phyloP scores from a whole-genome alignment of 2,797 vertebrate species.

The Bradypus variegatus region DNA sequence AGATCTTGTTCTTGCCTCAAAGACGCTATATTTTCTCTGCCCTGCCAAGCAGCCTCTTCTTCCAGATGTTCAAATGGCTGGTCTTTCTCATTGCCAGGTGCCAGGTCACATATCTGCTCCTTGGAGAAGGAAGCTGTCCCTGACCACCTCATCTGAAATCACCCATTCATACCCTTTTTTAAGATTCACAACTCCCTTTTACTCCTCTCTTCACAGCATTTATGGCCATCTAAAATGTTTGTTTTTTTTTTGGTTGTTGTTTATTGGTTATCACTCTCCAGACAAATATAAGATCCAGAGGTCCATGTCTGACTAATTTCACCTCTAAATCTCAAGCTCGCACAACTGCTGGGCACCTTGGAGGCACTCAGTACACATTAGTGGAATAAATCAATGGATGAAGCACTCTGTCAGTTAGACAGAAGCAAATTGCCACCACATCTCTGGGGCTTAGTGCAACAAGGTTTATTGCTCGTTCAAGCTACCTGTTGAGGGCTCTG shows the following conservation, averaged over 20 bases:
- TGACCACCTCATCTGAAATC: background rate
- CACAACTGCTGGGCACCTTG: background rate
- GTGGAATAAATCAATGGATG: background rate
- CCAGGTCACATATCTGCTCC: background rate
- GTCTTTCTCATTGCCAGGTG: background rate
- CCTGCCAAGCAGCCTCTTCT: background rate
- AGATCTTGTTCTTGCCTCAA: background rate
- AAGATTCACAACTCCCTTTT: background rate
- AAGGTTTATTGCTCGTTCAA: background rate
- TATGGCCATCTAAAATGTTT: background rate
- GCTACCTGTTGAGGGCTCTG: background rate
- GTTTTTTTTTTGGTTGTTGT: background rate
- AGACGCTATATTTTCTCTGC: background rate
- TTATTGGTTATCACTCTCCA: background rate
- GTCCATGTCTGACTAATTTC: background rate
- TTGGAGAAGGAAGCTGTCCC: background rate
- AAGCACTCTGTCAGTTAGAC: background rate
- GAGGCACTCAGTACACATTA: background rate
- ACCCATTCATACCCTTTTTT: background rate
- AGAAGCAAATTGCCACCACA: background rate
- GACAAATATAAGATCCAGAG: background rate
- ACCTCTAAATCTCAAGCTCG: background rate
- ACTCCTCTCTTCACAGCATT: background rate
- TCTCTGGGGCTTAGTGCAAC: background rate
- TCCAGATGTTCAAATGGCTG: background rate